Evolutionary conservation across 2,888 invertebrate genomes (phyloP), one percentile per base, ranked within the genome.

Genomic region (Apantesis nais): DNA sequence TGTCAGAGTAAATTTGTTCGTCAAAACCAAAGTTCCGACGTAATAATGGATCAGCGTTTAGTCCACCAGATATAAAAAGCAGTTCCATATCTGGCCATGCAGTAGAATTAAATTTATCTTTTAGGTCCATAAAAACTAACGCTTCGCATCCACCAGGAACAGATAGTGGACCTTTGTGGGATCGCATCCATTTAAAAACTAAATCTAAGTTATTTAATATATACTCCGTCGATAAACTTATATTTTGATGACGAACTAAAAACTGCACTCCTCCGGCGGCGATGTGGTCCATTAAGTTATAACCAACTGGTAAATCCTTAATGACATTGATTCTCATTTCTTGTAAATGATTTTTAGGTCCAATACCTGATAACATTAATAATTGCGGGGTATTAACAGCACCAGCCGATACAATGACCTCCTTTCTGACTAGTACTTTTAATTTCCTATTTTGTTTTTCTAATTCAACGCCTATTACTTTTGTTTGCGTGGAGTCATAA

Each of bases 301-400:
- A 94, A 3, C 97, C 97, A 0, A 97, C 97, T 11, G 95, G 95
- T 48, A 96, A 90, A 86, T 97, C 95, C 82, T 94, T 92, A 0
- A 96, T 79, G 0, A 96, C 92, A 2, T 95, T 90, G 58, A 97
- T 96, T 61, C 95, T 94, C 73, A 96, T 84, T 2, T 95, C 89
- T 73, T 94, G 90, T 66, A 97, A 90, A 83, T 97, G 96, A 44
- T 94, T 90, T 73, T 88, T 94, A 0, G 97, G 97, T 1, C 97
- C 97, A 14, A 98, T 95, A 7, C 98, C 98, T 4, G 98, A 98
- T 25, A 98, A 88, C 97, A 98, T 97, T 29, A 98, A 90, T 11
- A 98, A 86, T 86, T 98, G 97, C 0, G 98, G 97, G 11, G 97
- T 96, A 89, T 97, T 97, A 48, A 98, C 96, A 7, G 97, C 96